Conservation (phyloP, 2,797 vertebrate genomes). For the Crypturellus tataupa region DNA sequence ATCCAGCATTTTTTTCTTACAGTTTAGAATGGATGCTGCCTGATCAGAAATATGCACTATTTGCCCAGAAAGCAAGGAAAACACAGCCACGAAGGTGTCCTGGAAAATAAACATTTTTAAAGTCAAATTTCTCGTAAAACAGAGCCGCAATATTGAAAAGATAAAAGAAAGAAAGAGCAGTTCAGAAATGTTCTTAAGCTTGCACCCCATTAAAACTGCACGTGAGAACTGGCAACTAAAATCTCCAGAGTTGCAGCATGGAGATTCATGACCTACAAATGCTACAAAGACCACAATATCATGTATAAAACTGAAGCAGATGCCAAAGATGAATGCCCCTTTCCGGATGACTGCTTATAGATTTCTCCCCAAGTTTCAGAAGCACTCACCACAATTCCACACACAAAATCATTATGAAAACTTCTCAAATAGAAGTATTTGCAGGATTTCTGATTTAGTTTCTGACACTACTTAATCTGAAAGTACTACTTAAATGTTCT, state of each 20-base stretch:
- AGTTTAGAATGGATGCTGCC: slow-evolving; percentile 86
- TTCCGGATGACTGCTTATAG: background rate
- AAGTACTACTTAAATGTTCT: background rate
- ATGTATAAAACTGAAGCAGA: background rate
- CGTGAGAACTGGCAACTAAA: background rate
- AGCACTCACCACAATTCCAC: background rate
- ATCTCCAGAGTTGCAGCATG: background rate
- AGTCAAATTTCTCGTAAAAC: background rate
- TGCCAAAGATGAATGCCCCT: background rate
- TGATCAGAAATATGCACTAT: slow-evolving; percentile 90
- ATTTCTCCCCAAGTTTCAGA: background rate
- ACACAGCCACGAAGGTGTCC: slow-evolving; percentile 90
- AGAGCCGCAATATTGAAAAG: accelerated
- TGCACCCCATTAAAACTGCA: background rate
- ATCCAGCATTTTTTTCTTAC: slow-evolving; percentile 87
- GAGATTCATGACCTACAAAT: background rate
- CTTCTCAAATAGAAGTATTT: background rate
- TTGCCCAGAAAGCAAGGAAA: slow-evolving; percentile 88
- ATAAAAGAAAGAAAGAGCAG: background rate
- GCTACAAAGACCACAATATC: background rate
- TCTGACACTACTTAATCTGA: background rate
- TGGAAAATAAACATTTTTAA: slow-evolving; percentile 59
- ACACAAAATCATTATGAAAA: background rate
- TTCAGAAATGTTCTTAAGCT: background rate
- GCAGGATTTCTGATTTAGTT: background rate